Evolutionary conservation across 2,113 vertebrate genomes (phyloP).

Genomic region (Leptodactylus fuscus): DNA sequence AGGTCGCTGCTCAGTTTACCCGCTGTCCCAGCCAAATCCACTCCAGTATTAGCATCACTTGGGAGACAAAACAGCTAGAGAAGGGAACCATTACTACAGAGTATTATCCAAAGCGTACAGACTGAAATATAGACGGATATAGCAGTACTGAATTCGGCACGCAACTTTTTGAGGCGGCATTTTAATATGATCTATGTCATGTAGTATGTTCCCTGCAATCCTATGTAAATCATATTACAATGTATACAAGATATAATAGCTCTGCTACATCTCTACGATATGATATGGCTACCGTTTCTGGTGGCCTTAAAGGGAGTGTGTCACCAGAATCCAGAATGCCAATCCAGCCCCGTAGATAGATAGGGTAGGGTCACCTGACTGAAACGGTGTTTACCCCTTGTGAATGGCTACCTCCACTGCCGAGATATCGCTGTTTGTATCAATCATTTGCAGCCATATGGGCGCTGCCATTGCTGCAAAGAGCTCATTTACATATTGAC

Average conservation of each 20-base stretch:
- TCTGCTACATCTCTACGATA: neutral
- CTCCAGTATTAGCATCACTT: conserved; percentile 28
- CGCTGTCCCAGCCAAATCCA: conserved; percentile 45
- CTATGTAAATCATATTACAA: neutral
- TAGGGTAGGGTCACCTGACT: no score
- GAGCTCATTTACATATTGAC: no score
- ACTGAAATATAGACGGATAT: neutral
- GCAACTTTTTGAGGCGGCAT: neutral
- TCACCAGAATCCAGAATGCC: no score
- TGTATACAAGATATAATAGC: neutral
- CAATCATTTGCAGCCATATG: no score
- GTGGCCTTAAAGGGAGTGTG: no score
- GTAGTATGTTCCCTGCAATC: neutral
- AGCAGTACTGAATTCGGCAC: neutral
- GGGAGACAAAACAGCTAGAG: conserved; percentile 18
- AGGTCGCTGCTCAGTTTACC: conserved; percentile 45
- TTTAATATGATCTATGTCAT: no score
- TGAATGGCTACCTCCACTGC: no score
- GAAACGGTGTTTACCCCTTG: no score
- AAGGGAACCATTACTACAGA: neutral
- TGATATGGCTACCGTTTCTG: no score
- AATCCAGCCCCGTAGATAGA: no score
- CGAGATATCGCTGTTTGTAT: no score
- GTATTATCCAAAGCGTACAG: neutral
- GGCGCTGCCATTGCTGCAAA: no score